phyloP scores from a whole-genome alignment of 2,888 invertebrate genomes.

The Hylaea fasciaria region DNA sequence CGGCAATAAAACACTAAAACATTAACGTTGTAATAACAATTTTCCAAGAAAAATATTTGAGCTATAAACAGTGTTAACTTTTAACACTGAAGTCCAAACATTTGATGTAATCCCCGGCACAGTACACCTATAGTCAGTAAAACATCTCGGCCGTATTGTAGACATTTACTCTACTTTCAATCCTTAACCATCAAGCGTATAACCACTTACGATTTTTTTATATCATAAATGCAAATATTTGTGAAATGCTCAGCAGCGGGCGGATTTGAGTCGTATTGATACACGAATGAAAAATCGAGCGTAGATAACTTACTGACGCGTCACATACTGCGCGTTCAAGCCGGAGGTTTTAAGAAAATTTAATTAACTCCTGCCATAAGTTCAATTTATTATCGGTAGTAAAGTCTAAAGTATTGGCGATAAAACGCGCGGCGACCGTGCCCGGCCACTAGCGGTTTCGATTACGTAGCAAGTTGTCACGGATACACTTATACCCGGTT shows the following conservation, averaged over 20 bases:
- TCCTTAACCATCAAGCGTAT: no score
- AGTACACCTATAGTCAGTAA: slow-evolving; percentile 7
- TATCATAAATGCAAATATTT: no score
- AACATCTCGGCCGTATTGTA: background rate
- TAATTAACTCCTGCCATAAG: slow-evolving; percentile 57
- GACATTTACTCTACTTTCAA: background rate
- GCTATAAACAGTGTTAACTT: slow-evolving; percentile 38
- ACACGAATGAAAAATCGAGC: background rate
- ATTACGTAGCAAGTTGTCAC: slow-evolving; percentile 25
- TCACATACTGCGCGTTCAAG: slow-evolving; percentile 6
- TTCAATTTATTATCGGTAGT: slow-evolving; percentile 60
- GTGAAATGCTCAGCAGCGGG: no score
- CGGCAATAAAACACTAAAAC: slow-evolving; percentile 31
- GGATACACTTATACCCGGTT: slow-evolving; percentile 11
- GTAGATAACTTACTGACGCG: background rate
- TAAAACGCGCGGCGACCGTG: slow-evolving; percentile 44
- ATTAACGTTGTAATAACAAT: slow-evolving; percentile 32
- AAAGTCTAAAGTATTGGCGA: slow-evolving; percentile 59
- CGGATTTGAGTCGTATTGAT: no score
- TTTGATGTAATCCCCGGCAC: slow-evolving; percentile 37
- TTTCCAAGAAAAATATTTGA: slow-evolving; percentile 30
- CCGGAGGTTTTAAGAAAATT: slow-evolving; percentile 54
- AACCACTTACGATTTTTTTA: no score
- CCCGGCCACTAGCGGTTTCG: slow-evolving; percentile 35
- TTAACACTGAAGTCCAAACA: slow-evolving; percentile 40